Conservation (phyloP, 2,113 vertebrate species). For the Myxocyprinus asiaticus region DNA sequence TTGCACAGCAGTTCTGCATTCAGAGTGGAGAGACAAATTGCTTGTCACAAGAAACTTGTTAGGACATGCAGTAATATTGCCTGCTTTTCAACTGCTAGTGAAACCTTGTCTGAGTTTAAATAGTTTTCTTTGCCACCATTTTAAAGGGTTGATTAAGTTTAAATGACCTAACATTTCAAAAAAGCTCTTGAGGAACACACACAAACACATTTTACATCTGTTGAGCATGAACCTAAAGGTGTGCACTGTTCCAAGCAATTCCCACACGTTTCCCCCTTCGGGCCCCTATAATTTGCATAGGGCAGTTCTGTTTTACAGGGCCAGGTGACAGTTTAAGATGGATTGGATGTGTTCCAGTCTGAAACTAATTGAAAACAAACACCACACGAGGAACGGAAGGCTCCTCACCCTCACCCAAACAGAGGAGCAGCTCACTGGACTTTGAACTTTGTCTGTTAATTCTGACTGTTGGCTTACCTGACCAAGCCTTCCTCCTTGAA, state of each 20-base stretch:
- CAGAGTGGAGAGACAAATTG: too few relatives aligned
- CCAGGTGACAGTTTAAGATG: constrained; percentile 57
- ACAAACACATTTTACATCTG: constrained; percentile 20
- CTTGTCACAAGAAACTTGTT: too few relatives aligned
- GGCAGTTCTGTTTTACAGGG: constrained; percentile 51
- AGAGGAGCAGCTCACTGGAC: constrained; percentile 53
- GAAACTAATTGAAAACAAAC: constrained; percentile 54
- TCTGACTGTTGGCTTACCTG: constrained; percentile 38
- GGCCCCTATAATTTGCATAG: constrained; percentile 72
- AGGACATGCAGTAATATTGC: not conserved
- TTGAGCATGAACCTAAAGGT: constrained; percentile 3
- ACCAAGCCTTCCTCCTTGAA: not conserved
- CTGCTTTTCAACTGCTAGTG: not conserved
- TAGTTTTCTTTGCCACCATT: constrained; percentile 4
- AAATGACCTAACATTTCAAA: not conserved
- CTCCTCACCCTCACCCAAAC: constrained; percentile 31
- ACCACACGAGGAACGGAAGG: constrained; percentile 2
- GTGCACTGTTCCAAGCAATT: not conserved
- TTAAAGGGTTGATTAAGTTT: constrained; percentile 4
- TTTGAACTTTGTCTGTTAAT: constrained; percentile 69
- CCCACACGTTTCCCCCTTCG: not conserved
- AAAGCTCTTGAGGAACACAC: not conserved
- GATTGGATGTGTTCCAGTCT: constrained; percentile 57
- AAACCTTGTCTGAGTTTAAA: not conserved
- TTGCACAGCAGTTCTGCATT: too few relatives aligned